These are phyloP conservation scores for Phaedon cochleariae DNA, from an alignment of 2,888 invertebrate species.

Conservation along the genomic window DNA sequence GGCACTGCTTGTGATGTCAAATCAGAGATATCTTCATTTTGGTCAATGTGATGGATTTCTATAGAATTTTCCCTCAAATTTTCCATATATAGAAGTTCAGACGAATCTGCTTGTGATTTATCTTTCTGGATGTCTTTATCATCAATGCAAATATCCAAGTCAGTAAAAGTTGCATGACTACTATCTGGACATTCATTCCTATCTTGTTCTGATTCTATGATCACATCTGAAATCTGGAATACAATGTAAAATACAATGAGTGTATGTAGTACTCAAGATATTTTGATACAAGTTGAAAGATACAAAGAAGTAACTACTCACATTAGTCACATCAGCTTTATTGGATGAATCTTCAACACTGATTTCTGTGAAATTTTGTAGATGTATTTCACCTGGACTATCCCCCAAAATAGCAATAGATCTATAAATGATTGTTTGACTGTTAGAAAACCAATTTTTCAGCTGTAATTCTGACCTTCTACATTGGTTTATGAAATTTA, in stretches of 20 bases:
- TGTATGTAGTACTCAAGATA: not conserved
- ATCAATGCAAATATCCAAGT: not conserved
- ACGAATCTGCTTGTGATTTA: not conserved
- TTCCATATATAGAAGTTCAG: not conserved
- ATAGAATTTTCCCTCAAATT: not conserved
- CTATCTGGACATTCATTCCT: not conserved
- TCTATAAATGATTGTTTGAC: conserved; percentile 36
- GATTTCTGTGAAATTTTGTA: conserved; percentile 20
- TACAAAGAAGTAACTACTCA: not conserved
- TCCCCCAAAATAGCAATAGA: conserved; percentile 32
- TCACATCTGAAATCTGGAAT: not conserved
- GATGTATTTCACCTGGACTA: conserved; percentile 18
- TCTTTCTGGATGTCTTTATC: not conserved
- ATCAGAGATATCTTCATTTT: conserved; percentile 6
- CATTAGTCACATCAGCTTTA: not conserved
- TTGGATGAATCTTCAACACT: not conserved
- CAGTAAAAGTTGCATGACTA: not conserved
- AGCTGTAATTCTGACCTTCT: conserved; percentile 51
- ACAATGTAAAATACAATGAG: too few species aligned
- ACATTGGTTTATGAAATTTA: conserved; percentile 55
- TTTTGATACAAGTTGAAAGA: not conserved
- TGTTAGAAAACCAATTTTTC: conserved; percentile 32
- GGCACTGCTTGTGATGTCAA: not conserved
- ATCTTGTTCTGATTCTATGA: not conserved
- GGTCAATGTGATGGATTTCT: conserved; percentile 13